These are phyloP conservation scores for Eueides isabella DNA, from an alignment of 1,140 invertebrate genomes.

Conservation along the genomic window DNA sequence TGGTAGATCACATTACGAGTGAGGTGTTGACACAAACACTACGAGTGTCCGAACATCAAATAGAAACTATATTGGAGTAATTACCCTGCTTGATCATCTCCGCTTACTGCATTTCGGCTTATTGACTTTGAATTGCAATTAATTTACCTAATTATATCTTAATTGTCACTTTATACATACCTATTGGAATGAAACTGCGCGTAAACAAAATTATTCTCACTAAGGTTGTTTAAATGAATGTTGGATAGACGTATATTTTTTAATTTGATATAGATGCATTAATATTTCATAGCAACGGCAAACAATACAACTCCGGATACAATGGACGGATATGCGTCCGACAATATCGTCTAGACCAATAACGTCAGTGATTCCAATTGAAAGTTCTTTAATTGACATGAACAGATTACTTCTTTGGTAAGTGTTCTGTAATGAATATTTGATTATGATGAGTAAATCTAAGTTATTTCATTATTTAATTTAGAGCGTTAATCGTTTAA, in stretches of 20 bases:
- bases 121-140: slow-evolving; percentile 49
- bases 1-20: slow-evolving; percentile 62
- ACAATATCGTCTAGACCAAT: slow-evolving; percentile 48
- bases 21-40: slow-evolving; percentile 62
- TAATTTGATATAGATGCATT: slow-evolving; percentile 36
- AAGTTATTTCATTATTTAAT: not conserved
- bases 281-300: slow-evolving; percentile 51
- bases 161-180: slow-evolving; percentile 30
- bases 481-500: too few relatives aligned
- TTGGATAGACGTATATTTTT: not conserved
- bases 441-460: not conserved
- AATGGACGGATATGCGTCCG: slow-evolving; percentile 64
- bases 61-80: slow-evolving; percentile 60
- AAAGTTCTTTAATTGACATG: slow-evolving; percentile 38
- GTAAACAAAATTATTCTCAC: not conserved
- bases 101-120: slow-evolving; percentile 50
- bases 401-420: slow-evolving; percentile 11
- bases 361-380: slow-evolving; percentile 33
- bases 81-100: slow-evolving; percentile 56
- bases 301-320: slow-evolving; percentile 66
- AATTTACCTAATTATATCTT: slow-evolving; percentile 40
- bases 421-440: not conserved
- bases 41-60: slow-evolving; percentile 63
- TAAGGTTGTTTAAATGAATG: not conserved
- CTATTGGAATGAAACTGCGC: not conserved